A percentile compares a stretch with the other conserved stretches of the same genome.
phyloP scores from a whole-genome alignment of 2,888 invertebrate genomes.

The Clostera curtula region DNA sequence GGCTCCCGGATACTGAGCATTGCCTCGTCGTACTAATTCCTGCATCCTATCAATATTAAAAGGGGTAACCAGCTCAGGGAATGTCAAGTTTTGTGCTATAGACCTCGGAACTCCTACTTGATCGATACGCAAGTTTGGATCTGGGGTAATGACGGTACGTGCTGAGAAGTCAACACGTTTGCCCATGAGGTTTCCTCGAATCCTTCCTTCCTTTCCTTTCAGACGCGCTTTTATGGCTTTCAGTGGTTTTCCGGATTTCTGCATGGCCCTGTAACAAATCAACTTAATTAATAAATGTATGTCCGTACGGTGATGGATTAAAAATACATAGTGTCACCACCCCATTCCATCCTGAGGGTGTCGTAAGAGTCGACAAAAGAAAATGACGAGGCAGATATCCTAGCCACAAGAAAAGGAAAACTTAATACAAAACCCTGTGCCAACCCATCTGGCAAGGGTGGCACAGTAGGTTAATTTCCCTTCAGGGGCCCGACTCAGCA shows the following conservation, averaged over 20 bases:
- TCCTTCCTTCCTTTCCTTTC: conserved; percentile 99
- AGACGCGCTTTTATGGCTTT: conserved; percentile 97
- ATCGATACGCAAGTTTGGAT: conserved; percentile 95
- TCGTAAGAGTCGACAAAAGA: no score
- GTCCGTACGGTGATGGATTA: not conserved
- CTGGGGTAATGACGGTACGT: conserved; percentile 98
- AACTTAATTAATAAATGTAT: conserved; percentile 3
- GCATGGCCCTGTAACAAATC: conserved; percentile 85
- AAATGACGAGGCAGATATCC: no score
- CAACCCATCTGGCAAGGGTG: no score
- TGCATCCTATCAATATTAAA: conserved; percentile 98
- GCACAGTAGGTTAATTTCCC: no score
- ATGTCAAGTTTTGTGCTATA: conserved; percentile 99
- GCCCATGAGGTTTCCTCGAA: conserved; percentile 99
- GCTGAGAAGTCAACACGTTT: conserved; percentile 99
- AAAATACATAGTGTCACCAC: no score
- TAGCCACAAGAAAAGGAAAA: no score
- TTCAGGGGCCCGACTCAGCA: no score
- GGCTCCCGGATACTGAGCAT: conserved; percentile 99
- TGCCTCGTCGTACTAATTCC: conserved; percentile 95
- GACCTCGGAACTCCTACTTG: conserved; percentile 98
- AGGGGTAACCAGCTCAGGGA: conserved; percentile 99
- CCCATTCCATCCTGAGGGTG: no score
- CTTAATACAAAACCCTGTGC: no score
- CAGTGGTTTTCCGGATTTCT: conserved; percentile 98